These are phyloP conservation scores for Sapajus apella DNA, from an alignment of 2,113 vertebrate species.

Conservation along the genomic window DNA sequence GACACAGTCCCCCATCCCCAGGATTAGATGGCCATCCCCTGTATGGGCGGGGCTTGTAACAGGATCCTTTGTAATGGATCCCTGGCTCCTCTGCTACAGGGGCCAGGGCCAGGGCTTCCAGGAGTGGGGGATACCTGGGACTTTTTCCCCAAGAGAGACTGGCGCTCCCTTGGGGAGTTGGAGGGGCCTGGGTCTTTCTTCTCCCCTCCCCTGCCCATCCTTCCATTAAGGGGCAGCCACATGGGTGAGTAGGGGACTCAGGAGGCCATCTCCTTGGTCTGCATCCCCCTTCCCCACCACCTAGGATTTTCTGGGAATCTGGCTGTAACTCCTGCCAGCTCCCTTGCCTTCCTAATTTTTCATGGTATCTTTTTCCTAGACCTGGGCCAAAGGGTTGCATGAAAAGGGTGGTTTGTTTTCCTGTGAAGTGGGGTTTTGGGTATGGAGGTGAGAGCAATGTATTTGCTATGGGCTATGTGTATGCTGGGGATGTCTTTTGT, in stretches of 20 bases:
- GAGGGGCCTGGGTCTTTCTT: not conserved
- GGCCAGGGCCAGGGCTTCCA: not conserved
- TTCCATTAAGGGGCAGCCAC: not conserved
- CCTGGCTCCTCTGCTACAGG: constrained; percentile 10
- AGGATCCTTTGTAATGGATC: constrained; percentile 66
- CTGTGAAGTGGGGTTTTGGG: not conserved
- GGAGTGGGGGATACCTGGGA: constrained; percentile 34
- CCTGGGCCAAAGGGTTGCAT: not conserved
- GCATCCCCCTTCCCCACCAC: not conserved
- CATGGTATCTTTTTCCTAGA: not conserved
- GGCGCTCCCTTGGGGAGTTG: not conserved
- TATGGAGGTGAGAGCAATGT: not conserved
- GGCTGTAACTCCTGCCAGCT: not conserved
- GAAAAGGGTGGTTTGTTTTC: constrained; percentile 21
- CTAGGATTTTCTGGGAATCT: not conserved
- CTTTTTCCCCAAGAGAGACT: not conserved
- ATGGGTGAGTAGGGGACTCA: constrained; percentile 48
- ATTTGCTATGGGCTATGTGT: not conserved
- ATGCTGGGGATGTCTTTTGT: not conserved
- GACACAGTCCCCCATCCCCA: constrained; percentile 57
- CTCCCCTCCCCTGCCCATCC: not conserved
- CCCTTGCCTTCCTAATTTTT: not conserved
- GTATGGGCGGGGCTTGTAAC: constrained; percentile 61
- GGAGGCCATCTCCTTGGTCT: not conserved
- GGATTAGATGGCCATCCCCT: constrained; percentile 63